Evolutionary conservation across 2,113 vertebrate genomes (phyloP), one percentile per base, ranked within the genome.

Genomic region (Lycaon pictus): DNA sequence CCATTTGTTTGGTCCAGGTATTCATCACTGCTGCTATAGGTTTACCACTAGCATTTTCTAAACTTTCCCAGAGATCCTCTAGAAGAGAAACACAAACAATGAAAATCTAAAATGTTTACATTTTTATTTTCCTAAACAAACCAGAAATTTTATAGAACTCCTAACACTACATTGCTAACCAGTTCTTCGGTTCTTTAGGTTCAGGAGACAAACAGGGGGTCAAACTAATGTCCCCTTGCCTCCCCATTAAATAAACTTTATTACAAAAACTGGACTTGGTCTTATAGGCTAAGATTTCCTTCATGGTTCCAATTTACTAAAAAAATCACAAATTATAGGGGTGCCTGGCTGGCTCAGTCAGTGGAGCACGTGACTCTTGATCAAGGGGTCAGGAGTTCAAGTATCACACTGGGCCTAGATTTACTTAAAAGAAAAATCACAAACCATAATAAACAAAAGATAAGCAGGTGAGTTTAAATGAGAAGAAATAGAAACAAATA

Each of bases 1-100:
- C 99, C 99, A 99, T 99, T 89, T 99, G 99, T 98, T 99, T 99
- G 98, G 99, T 99, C 99, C 99, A 99, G 4, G 99, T 99, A 95
- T 99, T 99, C 99, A 99, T 99, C 95, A 99, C 99, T 16, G 99
- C 99, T 96, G 99, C 99, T 65, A 99, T 99, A 88, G 99, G 99
- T 96, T 99, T 99, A 88, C 99, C 99, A 82, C 99, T 99, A 55
- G 99, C 99, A 98, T 99, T 98, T 98, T 99, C 99, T 98, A 99
- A 99, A 98, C 99, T 99, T 96, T 99, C 99, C 99, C 99, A 99
- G 32, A 99, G 99, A 96, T 99, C 99, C 99, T 99, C 99, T 99
- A 98, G 23, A 62, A 97, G 58, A 96, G 51, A 98, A 95, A 97
- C 20, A 82, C 22, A 90, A 96, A 84, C 51, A 97, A 90, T 69